These are phyloP conservation scores for Tenodera sinensis DNA, from an alignment of 2,888 invertebrate genomes.

Conservation along the genomic window DNA sequence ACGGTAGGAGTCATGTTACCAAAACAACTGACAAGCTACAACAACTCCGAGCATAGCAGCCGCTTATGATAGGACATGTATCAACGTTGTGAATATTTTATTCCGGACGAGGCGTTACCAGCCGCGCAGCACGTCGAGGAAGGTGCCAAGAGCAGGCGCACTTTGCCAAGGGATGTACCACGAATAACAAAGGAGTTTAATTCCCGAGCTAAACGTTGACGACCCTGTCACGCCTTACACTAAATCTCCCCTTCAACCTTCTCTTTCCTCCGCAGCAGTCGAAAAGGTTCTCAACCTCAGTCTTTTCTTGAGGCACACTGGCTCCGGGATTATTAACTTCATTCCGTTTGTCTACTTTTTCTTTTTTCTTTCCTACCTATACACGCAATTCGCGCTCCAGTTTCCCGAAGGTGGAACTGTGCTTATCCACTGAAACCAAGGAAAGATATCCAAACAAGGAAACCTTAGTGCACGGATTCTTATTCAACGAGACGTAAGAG, in stretches of 20 bases:
- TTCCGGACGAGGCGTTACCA: neutral
- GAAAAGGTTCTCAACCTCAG: neutral
- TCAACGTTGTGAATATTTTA: neutral
- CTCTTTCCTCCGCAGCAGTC: neutral
- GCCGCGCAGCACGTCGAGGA: neutral
- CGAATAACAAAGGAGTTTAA: neutral
- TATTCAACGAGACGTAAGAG: no score
- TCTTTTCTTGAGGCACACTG: neutral
- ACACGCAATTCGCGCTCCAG: no score
- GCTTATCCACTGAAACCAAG: no score
- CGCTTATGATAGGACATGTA: neutral
- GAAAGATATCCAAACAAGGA: no score
- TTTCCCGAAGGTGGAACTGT: no score
- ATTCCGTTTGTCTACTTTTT: neutral
- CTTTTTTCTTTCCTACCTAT: neutral
- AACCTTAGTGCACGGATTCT: no score
- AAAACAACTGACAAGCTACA: neutral
- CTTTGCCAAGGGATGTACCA: neutral
- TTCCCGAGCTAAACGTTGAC: neutral
- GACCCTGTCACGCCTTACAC: neutral
- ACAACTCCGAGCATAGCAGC: neutral
- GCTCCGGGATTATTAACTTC: neutral
- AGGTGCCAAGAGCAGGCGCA: neutral
- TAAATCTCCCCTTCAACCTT: neutral
- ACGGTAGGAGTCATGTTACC: neutral